Evolutionary conservation across 2,888 invertebrate genomes (phyloP).

Genomic region (Mythimna albipuncta): DNA sequence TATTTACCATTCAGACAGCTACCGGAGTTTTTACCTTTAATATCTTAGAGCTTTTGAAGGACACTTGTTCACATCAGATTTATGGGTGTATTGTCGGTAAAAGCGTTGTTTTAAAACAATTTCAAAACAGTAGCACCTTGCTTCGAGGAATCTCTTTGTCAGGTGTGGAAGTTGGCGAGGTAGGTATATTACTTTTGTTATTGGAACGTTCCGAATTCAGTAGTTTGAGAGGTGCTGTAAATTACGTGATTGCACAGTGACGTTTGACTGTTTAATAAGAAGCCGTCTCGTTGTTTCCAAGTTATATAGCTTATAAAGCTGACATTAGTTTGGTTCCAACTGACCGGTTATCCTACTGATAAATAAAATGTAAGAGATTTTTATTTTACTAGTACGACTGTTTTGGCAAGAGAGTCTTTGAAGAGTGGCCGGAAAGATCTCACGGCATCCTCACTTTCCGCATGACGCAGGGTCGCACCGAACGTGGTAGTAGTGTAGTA

Average conservation of each 20-base stretch:
- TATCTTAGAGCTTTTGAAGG: conserved; percentile 32
- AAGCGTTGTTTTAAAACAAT: conserved; percentile 44
- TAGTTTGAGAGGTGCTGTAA: conserved; percentile 43
- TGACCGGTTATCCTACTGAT: too few species aligned
- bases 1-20: conserved; percentile 80
- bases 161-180: conserved; percentile 18
- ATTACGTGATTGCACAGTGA: conserved; percentile 46
- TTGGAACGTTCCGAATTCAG: conserved; percentile 30
- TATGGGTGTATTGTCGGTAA: conserved; percentile 59
- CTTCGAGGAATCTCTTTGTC: conserved; percentile 49
- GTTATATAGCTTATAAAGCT: too few species aligned
- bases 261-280: not conserved
- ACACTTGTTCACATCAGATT: conserved; percentile 69
- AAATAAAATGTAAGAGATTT: too few species aligned
- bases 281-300: conserved; percentile 5
- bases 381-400: too few species aligned
- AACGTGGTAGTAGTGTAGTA: too few species aligned
- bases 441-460: too few species aligned
- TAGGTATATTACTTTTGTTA: conserved; percentile 37
- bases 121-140: conserved; percentile 41
- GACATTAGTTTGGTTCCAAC: too few species aligned
- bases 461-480: too few species aligned
- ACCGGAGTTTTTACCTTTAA: conserved; percentile 47
- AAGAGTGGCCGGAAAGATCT: too few species aligned
- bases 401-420: too few species aligned